A percentile compares a stretch with the other conserved stretches of the same genome.
Conservation (phyloP, 2,113 vertebrate species). For the Myrmecobius fasciatus region DNA sequence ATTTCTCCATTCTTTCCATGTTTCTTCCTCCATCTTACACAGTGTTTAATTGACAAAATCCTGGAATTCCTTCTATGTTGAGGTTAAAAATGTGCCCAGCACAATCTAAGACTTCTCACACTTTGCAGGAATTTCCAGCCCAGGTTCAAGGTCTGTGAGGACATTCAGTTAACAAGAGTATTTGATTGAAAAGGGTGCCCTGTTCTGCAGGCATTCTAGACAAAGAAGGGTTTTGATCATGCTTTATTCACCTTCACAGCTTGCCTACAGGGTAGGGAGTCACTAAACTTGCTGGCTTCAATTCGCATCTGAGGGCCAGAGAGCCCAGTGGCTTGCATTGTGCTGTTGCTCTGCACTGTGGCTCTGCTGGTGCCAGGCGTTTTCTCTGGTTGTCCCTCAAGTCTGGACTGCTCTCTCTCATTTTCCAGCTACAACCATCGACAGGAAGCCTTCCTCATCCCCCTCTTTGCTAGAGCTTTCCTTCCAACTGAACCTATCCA, state of each 20-base stretch:
- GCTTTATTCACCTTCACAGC: not conserved
- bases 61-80: not conserved
- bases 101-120: not conserved
- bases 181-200: not conserved
- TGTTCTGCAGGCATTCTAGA: not conserved
- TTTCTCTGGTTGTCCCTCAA: not conserved
- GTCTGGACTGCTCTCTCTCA: not conserved
- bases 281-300: not conserved
- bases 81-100: not conserved
- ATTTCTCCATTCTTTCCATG: not conserved
- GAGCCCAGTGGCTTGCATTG: not conserved
- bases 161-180: not conserved
- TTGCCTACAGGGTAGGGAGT: not conserved
- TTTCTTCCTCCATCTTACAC: not conserved
- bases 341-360: not conserved
- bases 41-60: not conserved
- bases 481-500: too few species aligned
- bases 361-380: not conserved
- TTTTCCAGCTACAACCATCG: not conserved
- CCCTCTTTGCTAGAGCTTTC: too few species aligned
- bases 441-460: not conserved
- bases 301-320: not conserved
- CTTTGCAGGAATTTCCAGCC: not conserved
- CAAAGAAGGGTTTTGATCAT: not conserved
- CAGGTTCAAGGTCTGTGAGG: not conserved